Percentiles rank a stretch among this genome's conserved stretches.
These are phyloP conservation scores for Ochropleura leucogaster DNA, from an alignment of 2,888 invertebrate species.

Conservation along the genomic window DNA sequence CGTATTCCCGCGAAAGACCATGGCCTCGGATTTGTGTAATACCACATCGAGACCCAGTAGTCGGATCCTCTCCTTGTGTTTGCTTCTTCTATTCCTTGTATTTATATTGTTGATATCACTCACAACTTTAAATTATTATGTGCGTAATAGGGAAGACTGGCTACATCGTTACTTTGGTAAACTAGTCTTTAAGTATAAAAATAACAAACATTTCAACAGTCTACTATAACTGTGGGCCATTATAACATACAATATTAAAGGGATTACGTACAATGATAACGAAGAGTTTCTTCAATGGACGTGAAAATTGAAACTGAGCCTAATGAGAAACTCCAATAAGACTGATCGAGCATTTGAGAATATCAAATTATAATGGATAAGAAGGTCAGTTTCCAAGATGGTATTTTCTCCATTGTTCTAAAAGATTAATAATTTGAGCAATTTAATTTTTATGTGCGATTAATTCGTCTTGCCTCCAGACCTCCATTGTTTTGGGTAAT, in stretches of 20 bases:
- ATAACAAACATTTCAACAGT: neutral
- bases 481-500: slow-evolving; percentile 66
- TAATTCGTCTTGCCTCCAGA: slow-evolving; percentile 53
- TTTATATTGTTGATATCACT: too few relatives aligned
- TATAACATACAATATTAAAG: slow-evolving; percentile 7
- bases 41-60: too few relatives aligned
- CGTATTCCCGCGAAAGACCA: too few relatives aligned
- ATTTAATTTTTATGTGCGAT: slow-evolving; percentile 64
- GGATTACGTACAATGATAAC: neutral
- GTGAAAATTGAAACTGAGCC: slow-evolving; percentile 20
- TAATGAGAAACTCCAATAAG: slow-evolving; percentile 6
- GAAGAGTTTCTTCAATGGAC: slow-evolving; percentile 12
- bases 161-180: neutral
- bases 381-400: slow-evolving; percentile 26
- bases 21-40: too few relatives aligned
- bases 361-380: slow-evolving; percentile 19
- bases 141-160: neutral
- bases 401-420: slow-evolving; percentile 49
- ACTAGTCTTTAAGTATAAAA: neutral
- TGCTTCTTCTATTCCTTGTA: too few relatives aligned
- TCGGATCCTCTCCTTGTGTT: too few relatives aligned
- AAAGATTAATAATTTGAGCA: slow-evolving; percentile 60
- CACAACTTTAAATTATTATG: too few relatives aligned
- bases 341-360: slow-evolving; percentile 29
- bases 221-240: neutral